Evolutionary conservation across 2,888 invertebrate genomes (phyloP).

Genomic region (Coleophora deauratella): DNA sequence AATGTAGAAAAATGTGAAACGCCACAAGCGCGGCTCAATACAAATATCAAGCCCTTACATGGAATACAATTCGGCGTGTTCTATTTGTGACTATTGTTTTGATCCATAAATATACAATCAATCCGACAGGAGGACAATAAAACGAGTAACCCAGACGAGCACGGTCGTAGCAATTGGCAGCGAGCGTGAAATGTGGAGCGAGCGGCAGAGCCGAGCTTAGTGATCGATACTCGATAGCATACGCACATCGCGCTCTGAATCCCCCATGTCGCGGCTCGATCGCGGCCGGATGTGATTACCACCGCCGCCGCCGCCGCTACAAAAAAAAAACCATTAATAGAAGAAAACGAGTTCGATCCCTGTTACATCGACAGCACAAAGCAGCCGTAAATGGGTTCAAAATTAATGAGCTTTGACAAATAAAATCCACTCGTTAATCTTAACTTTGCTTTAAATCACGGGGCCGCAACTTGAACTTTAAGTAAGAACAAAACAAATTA

Average conservation of each 20-base stretch:
- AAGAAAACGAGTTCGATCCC: too few species aligned
- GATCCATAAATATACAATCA: conserved; percentile 28
- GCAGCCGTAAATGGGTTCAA: too few species aligned
- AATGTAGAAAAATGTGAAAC: too few species aligned
- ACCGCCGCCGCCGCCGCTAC: conserved; percentile 25
- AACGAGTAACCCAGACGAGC: conserved; percentile 30
- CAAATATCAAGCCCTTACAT: conserved; percentile 19
- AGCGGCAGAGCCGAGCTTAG: conserved; percentile 47
- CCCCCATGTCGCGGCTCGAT: too few species aligned
- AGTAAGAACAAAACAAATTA: too few species aligned
- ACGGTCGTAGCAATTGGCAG: conserved; percentile 44
- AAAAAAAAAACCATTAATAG: too few species aligned
- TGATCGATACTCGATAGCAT: conserved; percentile 65
- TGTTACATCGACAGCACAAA: too few species aligned
- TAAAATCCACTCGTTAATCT: too few species aligned
- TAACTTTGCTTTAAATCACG: too few species aligned
- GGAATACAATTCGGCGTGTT: conserved; percentile 26
- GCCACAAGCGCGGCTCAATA: too few species aligned
- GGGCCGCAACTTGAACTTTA: too few species aligned
- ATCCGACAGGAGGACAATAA: conserved; percentile 21
- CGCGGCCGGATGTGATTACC: conserved; percentile 9
- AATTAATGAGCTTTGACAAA: too few species aligned
- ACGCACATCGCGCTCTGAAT: conserved; percentile 60
- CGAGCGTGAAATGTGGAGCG: conserved; percentile 60
- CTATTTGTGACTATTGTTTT: conserved; percentile 32